Evolutionary conservation across 2,113 vertebrate genomes (phyloP), one percentile per base, ranked within the genome.

Genomic region (Donacobius atricapilla): DNA sequence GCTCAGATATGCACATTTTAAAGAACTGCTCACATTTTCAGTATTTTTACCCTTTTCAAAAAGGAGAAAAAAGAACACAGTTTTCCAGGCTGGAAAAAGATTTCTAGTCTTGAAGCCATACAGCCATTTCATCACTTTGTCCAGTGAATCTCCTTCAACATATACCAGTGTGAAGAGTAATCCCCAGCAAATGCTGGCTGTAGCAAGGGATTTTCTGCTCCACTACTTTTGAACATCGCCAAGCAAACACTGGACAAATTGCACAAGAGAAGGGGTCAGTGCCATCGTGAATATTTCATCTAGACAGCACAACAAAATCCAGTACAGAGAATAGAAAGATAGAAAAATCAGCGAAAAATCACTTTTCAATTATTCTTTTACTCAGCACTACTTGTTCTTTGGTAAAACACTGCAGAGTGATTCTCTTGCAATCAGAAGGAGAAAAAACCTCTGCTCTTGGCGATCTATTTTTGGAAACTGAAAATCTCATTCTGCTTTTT

Each of bases 171-270:
- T 53, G 94, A 91, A 82, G 86, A 92, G 60, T 91, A 96, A 97
- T 93, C 88, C 70, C 73, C 69, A 95, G 57, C 73, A 96, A 96
- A 94, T 70, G 65, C 85, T 81, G 73, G 58, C 77, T 93, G 79
- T 88, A 96, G 93, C 86, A 91, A 88, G 86, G 73, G 94, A 91
- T 97, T 94, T 97, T 97, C 94, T 96, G 93, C 93, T 94, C 78
- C 40, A 75, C 83, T 93, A 90, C 94, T 79, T 94, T 85, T 83
- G 91, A 97, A 96, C 95, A 93, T 96, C 57, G 5, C 60, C 72
- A 83, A 91, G 91, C 79, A 96, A 96, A 91, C 87, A 89, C 5
- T 92, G 87, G 90, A 96, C 95, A 95, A 97, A 97, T 90, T 95
- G 92, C 76, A 94, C 69, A 91, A 83, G 88, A 86, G 87, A 96